These are phyloP conservation scores for Atrina japonica DNA, from an alignment of 2,888 invertebrate genomes.

Conservation along the genomic window DNA sequence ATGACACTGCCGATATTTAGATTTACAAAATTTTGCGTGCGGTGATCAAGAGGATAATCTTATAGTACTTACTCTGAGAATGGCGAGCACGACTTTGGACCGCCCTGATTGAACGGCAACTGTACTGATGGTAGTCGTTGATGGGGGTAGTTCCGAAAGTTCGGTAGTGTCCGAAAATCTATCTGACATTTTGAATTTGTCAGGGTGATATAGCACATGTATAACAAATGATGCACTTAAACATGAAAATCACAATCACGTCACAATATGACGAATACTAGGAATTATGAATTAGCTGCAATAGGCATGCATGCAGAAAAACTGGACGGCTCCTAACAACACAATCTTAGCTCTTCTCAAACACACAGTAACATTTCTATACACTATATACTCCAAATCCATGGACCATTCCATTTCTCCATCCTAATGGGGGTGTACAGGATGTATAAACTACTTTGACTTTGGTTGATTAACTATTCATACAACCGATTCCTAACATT, in stretches of 20 bases:
- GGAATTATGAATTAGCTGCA: conserved; percentile 24
- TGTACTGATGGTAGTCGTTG: conserved; percentile 91
- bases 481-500: too few relatives aligned
- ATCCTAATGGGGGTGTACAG: conserved; percentile 17
- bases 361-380: conserved; percentile 17
- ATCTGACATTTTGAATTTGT: conserved; percentile 64
- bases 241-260: too few relatives aligned
- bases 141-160: conserved; percentile 72
- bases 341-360: conserved; percentile 39
- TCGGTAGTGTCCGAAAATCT: conserved; percentile 69
- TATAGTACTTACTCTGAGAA: conserved; percentile 88
- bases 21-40: too few relatives aligned
- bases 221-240: conserved; percentile 5
- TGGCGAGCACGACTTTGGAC: conserved; percentile 92
- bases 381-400: conserved; percentile 44
- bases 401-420: conserved; percentile 47
- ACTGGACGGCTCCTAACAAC: conserved; percentile 71
- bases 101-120: conserved; percentile 94
- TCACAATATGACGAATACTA: conserved; percentile 4
- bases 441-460: too few relatives aligned
- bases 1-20: too few relatives aligned
- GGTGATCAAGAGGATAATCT: too few relatives aligned
- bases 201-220: conserved; percentile 13
- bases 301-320: conserved; percentile 78
- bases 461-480: too few relatives aligned